Base-by-base conservation (phyloP, 2,113 vertebrate genomes). In the Prunella fulvescens region DNA sequence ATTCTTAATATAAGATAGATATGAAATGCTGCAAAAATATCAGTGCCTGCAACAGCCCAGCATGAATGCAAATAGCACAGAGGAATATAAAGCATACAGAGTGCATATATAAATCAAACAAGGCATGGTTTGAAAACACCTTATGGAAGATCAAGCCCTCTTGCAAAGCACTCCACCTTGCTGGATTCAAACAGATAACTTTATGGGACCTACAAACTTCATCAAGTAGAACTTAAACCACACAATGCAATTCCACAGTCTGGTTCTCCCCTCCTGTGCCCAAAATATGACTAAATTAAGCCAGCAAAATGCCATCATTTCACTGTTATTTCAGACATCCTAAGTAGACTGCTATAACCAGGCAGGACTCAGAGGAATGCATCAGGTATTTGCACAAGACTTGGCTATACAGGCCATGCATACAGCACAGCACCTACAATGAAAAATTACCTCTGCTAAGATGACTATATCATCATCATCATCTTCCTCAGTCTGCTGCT, bases 381-480 rank as follows among this genome's bases (percentile, higher is more conserved):
- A 76, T 11, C 44, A 65, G 18, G 35, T 81, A 86, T 44, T 70
- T 81, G 54, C 25, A 50, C 24, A 40, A 29, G 33, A 44, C 37
- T 4, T 64, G 40, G 48, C 69, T 60, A 31, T 4, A 53, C 53
- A 61, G 20, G 70, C 48, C 70, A 80, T 0, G 5, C 93, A 76
- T n/a, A 81, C 76, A 70, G 53, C 45, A 58, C 81, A 45, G 14
- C 26, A 65, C 40, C 50, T 24, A 58, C 37, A 64, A 84, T 45
- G 65, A 69, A 90, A 71, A 88, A 60, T 90, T 89, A 99, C 99
- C 98, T 99, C 98, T 61, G 98, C 97, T 87, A 99, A 88, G 93
- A 99, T 98, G 93, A 98, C 98, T 64, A 98, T 90, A 58, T 99
- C 98, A 14, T 98, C 92, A 70, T 98, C 91, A 66, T 98, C 97